Conservation (phyloP, 1,140 invertebrate genomes). For the Penaeus vannamei region DNA sequence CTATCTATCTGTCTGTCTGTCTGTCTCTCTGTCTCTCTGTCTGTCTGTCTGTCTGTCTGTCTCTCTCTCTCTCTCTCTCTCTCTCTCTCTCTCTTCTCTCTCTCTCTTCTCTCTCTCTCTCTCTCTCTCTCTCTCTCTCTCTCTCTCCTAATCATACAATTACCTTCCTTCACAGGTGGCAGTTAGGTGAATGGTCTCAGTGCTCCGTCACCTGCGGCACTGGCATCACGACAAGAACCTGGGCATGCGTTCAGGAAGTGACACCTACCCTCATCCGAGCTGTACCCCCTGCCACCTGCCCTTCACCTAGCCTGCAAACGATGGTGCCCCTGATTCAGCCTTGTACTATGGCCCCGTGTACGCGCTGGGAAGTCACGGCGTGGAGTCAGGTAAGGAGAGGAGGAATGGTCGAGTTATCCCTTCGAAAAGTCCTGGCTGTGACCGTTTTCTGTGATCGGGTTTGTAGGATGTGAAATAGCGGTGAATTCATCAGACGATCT, state of each 20-base stretch:
- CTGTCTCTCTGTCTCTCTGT: too few species aligned
- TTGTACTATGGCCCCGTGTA: constrained; percentile 53
- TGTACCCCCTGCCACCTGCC: constrained; percentile 55
- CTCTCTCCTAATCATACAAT: neutral
- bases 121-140: neutral
- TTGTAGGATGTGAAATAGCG: too few species aligned
- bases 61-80: too few species aligned
- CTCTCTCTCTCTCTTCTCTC: too few species aligned
- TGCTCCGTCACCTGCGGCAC: constrained; percentile 59
- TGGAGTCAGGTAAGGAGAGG: constrained; percentile 41
- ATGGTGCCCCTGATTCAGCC: constrained; percentile 49
- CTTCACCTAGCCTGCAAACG: constrained; percentile 14
- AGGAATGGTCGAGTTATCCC: constrained; percentile 1
- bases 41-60: too few species aligned
- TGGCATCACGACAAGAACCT: constrained; percentile 54
- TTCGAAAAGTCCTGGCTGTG: neutral
- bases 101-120: too few species aligned
- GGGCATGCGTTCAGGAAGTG: constrained; percentile 59
- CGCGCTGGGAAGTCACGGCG: constrained; percentile 56
- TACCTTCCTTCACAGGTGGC: constrained; percentile 40
- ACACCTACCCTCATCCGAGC: constrained; percentile 45
- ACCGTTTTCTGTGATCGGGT: constrained; percentile 1
- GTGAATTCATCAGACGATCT: too few species aligned
- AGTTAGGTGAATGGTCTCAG: constrained; percentile 62
- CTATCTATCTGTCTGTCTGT: too few species aligned